Evolutionary conservation across 2,113 vertebrate species (phyloP).

Genomic region (Irena cyanogastra): DNA sequence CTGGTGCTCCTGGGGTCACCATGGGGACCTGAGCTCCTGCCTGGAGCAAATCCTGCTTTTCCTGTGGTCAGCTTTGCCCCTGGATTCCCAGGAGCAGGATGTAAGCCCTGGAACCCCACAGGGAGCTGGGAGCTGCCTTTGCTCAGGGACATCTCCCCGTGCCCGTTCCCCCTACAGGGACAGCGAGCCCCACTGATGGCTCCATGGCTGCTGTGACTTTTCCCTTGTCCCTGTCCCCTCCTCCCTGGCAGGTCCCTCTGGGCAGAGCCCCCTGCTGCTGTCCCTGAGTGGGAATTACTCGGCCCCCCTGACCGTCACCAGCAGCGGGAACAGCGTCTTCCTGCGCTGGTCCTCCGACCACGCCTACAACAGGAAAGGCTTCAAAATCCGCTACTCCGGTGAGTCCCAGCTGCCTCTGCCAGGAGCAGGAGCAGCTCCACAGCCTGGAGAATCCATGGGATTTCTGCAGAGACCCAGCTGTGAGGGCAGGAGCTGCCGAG

Average conservation of each 20-base stretch:
- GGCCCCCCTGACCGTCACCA: constrained; percentile 87
- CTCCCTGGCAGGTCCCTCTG: constrained; percentile 80
- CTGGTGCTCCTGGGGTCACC: neutral
- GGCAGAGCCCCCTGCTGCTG: constrained; percentile 89
- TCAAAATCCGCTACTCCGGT: constrained; percentile 95
- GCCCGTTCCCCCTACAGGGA: neutral
- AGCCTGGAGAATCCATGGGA: neutral
- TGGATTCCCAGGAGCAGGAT: neutral
- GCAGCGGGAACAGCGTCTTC: constrained; percentile 86
- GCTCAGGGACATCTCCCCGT: neutral
- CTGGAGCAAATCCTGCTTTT: neutral
- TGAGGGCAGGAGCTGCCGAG: neutral
- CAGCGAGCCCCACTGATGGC: accelerated
- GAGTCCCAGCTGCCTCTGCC: constrained; percentile 3
- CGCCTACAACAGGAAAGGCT: constrained; percentile 92
- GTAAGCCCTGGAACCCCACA: neutral
- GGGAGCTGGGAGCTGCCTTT: neutral
- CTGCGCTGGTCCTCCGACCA: constrained; percentile 98
- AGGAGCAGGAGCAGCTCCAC: neutral
- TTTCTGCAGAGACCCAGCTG: neutral
- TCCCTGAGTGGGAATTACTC: constrained; percentile 96
- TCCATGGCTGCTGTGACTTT: neutral
- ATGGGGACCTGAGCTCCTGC: accelerated
- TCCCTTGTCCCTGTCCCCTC: neutral
- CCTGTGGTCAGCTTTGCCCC: accelerated